Base-by-base conservation (phyloP, 2,888 invertebrate genomes). In the Epistrophella euchroma region DNA sequence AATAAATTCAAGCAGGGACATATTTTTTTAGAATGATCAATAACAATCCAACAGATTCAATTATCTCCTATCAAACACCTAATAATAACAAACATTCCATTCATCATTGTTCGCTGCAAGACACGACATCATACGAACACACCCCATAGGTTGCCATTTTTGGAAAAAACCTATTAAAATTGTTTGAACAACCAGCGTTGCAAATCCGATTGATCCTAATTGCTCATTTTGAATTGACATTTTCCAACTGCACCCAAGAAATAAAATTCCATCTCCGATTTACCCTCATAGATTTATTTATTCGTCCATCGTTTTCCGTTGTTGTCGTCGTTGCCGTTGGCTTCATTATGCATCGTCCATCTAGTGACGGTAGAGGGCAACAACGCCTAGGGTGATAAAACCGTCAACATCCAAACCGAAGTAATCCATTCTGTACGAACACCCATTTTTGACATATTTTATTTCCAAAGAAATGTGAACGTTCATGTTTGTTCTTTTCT, bases 41-140 rank as follows among this genome's bases (percentile, higher is more conserved):
- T 70, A 56, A 70, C 68, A 73, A 73, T 72, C 47, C 56, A 81
- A 55, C 68, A 73, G 58, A 77, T 85, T 76, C 85, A 73, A 85
- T 85, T 85, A 81, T 72, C 80, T 76, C 73, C 85, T 56, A 68
- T 80, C 76, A 71, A 68, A 85, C 85, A 85, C 85, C 85, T 72
- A 70, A 81, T 85, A 81, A 64, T 73, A 60, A 77, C 60, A 45
- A 85, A 76, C 47, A 85, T 85, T 85, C 81, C 85, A 83, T 85
- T 77, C 60, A 73, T 81, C 76, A 76, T 85, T 85, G 71, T 68
- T 62, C 43, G 37, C 45, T 25, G 37, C 62, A 70, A 58, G 72
- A 76, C 72, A 80, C 85, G 75, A 68, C 76, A 64, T 70, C 72
- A 37, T n/a, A n/a, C 60, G 58, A 76, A 77, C 85, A 85, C 85